phyloP scores from a whole-genome alignment of 23 tunicate species.

The Halocynthia roretzi region DNA sequence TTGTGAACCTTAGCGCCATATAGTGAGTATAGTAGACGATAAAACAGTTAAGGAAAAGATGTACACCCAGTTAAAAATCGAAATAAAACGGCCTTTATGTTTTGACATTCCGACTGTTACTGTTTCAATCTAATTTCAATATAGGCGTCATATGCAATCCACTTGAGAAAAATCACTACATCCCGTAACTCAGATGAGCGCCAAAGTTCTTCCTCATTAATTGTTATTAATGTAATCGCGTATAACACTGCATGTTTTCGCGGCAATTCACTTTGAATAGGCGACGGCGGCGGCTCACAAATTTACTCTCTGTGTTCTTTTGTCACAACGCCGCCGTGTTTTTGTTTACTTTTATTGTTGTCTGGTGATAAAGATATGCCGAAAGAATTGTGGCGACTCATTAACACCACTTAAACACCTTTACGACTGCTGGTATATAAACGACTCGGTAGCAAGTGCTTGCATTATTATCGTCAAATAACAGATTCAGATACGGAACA shows the following conservation, averaged over 20 bases:
- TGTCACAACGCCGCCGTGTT: slow-evolving; percentile 17
- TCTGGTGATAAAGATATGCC: slow-evolving; percentile 28
- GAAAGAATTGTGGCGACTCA: slow-evolving; percentile 8
- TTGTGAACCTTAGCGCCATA: too few relatives aligned
- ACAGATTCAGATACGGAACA: not conserved
- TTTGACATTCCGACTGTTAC: too few relatives aligned
- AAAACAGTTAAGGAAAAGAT: too few relatives aligned
- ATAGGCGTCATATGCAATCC: too few relatives aligned
- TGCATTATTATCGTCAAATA: not conserved
- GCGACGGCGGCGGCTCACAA: not conserved
- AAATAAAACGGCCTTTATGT: too few relatives aligned
- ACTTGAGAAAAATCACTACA: too few relatives aligned
- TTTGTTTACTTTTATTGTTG: slow-evolving; percentile 18
- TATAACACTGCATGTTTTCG: slow-evolving; percentile 8
- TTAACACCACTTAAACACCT: slow-evolving; percentile 15
- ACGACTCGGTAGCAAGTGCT: not conserved
- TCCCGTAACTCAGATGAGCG: not conserved
- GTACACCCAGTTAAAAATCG: too few relatives aligned
- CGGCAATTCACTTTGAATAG: slow-evolving; percentile 26
- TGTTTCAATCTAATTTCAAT: too few relatives aligned
- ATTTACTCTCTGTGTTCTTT: slow-evolving; percentile 12
- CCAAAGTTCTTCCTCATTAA: slow-evolving; percentile 22
- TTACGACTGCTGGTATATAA: slow-evolving; percentile 9
- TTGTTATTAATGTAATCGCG: not conserved
- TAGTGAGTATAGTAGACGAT: too few relatives aligned